Evolutionary conservation across 2,113 vertebrate species (phyloP).

Genomic region (Austrofundulus limnaeus): DNA sequence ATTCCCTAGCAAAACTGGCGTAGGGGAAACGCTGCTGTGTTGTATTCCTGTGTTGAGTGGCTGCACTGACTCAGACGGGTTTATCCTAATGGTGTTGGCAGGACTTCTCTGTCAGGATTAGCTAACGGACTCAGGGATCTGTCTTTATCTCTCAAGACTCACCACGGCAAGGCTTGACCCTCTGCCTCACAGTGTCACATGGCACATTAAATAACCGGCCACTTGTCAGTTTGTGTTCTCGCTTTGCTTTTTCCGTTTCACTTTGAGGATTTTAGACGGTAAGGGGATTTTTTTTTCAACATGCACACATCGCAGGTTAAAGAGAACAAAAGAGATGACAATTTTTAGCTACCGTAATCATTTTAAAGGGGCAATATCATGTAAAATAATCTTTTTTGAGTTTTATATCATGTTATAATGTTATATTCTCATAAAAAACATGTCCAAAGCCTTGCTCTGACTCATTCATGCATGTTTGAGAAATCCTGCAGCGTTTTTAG

Average conservation of each 20-base stretch:
- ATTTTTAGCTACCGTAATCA: not conserved
- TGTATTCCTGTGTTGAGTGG: conserved; percentile 23
- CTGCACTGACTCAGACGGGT: conserved; percentile 33
- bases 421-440: too few species aligned
- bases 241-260: not conserved
- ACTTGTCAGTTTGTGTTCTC: conserved; percentile 31
- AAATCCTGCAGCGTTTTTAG: too few species aligned
- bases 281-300: not conserved
- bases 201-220: conserved; percentile 50
- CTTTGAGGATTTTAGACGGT: conserved; percentile 1
- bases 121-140: conserved; percentile 53
- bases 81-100: conserved; percentile 67
- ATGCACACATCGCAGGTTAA: not conserved
- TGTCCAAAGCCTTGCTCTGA: too few species aligned
- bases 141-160: conserved; percentile 52
- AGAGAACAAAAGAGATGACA: not conserved
- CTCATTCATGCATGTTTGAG: too few species aligned
- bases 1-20: too few species aligned
- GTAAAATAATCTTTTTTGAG: too few species aligned
- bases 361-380: too few species aligned
- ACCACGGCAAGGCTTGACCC: conserved; percentile 48
- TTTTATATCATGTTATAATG: too few species aligned
- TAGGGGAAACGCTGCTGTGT: not conserved
- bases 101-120: conserved; percentile 64
- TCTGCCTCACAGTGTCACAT: conserved; percentile 42